Evolutionary conservation across 1,140 invertebrate genomes (phyloP).

Genomic region (Anagrus nilaparvatae): DNA sequence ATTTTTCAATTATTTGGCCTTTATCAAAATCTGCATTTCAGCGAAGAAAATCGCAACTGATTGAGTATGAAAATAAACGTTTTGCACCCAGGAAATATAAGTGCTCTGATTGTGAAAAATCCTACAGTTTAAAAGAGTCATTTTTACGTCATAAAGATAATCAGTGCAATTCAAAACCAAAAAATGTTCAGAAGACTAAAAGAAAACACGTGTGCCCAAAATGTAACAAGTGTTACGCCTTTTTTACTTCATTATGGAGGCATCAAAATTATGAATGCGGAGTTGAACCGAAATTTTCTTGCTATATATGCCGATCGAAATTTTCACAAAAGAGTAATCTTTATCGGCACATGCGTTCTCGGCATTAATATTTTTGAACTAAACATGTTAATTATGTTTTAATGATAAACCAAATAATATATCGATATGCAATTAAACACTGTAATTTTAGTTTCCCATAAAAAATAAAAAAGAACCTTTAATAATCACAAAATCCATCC

Average conservation of each 20-base stretch:
- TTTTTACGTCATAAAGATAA: slow-evolving; percentile 19
- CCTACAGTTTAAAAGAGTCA: slow-evolving; percentile 36
- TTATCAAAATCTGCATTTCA: too few relatives aligned
- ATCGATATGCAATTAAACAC: too few relatives aligned
- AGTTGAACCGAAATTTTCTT: slow-evolving; percentile 42
- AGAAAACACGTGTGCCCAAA: slow-evolving; percentile 38
- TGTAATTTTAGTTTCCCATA: too few relatives aligned
- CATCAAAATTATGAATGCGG: slow-evolving; percentile 50
- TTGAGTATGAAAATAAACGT: slow-evolving; percentile 7
- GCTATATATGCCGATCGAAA: slow-evolving; percentile 32
- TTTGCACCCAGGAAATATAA: slow-evolving; percentile 23
- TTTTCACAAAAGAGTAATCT: slow-evolving; percentile 43
- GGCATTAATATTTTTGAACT: slow-evolving; percentile 16
- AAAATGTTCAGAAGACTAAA: slow-evolving; percentile 18
- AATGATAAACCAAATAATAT: too few relatives aligned
- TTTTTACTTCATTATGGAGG: slow-evolving; percentile 41
- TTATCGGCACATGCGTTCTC: slow-evolving; percentile 30
- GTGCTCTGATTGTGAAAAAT: slow-evolving; percentile 36
- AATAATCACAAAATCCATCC: too few relatives aligned
- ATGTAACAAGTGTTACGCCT: slow-evolving; percentile 41
- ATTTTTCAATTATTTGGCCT: not conserved
- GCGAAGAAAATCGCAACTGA: too few relatives aligned
- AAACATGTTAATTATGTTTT: too few relatives aligned
- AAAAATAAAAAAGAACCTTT: too few relatives aligned
- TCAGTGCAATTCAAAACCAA: not conserved